Percentiles rank a stretch among this genome's conserved stretches.
These are phyloP conservation scores for Papilio glaucus DNA, from an alignment of 1,140 invertebrate species.

Conservation along the genomic window DNA sequence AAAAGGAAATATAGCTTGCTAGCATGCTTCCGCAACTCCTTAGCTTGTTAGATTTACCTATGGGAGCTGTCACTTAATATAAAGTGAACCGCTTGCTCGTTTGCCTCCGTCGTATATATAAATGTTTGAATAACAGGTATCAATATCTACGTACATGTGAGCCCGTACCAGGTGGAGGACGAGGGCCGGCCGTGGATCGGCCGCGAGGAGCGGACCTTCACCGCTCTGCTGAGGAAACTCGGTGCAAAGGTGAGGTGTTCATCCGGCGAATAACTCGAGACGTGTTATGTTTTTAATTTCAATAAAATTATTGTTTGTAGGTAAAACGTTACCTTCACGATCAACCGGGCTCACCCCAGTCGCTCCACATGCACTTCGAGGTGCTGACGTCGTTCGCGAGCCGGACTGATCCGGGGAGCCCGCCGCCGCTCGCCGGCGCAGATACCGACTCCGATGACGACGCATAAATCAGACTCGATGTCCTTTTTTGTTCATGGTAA, in stretches of 20 bases:
- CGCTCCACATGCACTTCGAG: conserved; percentile 69
- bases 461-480: background rate
- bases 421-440: conserved; percentile 30
- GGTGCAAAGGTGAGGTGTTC: conserved; percentile 79
- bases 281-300: no score
- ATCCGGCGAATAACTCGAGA: background rate
- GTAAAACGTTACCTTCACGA: conserved; percentile 67
- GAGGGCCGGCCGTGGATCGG: conserved; percentile 91
- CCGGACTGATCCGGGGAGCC: conserved; percentile 43
- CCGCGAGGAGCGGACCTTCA: conserved; percentile 91
- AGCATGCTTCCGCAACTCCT: no score
- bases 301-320: conserved; percentile 40
- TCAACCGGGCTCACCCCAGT: conserved; percentile 46
- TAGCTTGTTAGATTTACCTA: no score
- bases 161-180: conserved; percentile 92
- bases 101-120: no score
- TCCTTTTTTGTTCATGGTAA: no score
- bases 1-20: no score
- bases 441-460: conserved; percentile 50
- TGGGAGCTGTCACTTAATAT: no score
- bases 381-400: conserved; percentile 60
- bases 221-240: conserved; percentile 85
- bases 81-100: no score
- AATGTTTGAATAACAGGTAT: conserved; percentile 85
- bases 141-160: conserved; percentile 90